phyloP scores from a whole-genome alignment of 2,888 invertebrate genomes.

The Odontothrips loti region DNA sequence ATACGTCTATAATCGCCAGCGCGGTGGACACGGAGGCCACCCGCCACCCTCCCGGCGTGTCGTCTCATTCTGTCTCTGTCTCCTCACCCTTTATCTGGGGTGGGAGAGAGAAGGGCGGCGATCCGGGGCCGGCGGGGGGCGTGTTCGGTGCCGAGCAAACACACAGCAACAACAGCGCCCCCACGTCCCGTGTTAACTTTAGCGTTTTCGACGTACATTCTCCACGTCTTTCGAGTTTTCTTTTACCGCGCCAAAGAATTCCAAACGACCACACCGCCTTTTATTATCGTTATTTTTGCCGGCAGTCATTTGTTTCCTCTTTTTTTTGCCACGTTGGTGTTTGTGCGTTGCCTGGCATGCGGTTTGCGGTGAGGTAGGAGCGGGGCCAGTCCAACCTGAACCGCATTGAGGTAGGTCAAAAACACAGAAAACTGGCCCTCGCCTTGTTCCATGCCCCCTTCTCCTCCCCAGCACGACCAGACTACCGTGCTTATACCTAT shows the following conservation, averaged over 20 bases:
- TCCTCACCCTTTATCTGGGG: too few relatives aligned
- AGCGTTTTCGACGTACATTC: background rate
- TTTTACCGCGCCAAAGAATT: background rate
- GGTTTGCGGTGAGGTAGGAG: background rate
- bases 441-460: background rate
- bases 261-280: background rate
- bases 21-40: too few relatives aligned
- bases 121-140: background rate
- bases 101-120: background rate
- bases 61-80: too few relatives aligned
- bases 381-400: background rate
- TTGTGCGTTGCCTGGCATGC: conserved; percentile 1
- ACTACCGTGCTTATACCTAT: too few relatives aligned
- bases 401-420: conserved; percentile 16
- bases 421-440: conserved; percentile 5
- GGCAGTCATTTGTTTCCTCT: background rate
- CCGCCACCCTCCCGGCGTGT: too few relatives aligned
- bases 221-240: background rate
- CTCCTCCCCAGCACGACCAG: too few relatives aligned
- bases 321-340: background rate
- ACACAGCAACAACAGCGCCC: background rate
- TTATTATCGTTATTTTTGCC: background rate
- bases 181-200: background rate
- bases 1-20: too few relatives aligned
- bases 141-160: background rate